Conservation (phyloP, 2,888 invertebrate genomes). For the Parascotia fuliginaria region DNA sequence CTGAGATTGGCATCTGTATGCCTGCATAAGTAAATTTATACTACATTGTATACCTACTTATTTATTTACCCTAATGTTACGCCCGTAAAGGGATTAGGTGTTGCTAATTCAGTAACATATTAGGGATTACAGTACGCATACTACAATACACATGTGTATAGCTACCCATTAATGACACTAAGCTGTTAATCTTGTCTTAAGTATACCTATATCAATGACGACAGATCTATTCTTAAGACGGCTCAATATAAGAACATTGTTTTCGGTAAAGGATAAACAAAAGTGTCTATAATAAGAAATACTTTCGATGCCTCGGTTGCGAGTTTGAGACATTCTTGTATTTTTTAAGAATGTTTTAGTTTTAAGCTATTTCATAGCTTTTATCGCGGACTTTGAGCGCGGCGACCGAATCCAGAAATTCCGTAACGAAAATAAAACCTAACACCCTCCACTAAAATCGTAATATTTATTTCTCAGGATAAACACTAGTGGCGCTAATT, state of each 20-base stretch:
- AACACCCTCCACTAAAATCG: no score
- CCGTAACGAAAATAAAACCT: no score
- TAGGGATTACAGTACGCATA: not conserved
- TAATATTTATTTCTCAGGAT: no score
- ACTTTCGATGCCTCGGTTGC: not conserved
- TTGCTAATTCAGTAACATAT: not conserved
- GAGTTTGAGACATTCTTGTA: not conserved
- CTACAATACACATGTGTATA: not conserved
- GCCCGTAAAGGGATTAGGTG: not conserved
- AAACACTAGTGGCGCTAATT: no score
- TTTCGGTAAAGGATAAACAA: not conserved
- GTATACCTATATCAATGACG: constrained; percentile 1
- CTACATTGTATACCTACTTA: no score
- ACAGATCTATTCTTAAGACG: constrained; percentile 4
- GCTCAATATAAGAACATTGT: not conserved
- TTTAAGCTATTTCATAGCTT: no score
- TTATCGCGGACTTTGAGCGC: no score
- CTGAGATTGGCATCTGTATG: no score
- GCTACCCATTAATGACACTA: constrained; percentile 5
- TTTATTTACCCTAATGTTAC: no score
- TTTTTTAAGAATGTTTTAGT: not conserved
- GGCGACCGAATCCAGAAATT: no score
- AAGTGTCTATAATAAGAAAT: not conserved
- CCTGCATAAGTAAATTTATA: no score
- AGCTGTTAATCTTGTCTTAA: constrained; percentile 12